Conservation (phyloP, 2,797 vertebrate species). For the Pseudopleuronectes americanus region DNA sequence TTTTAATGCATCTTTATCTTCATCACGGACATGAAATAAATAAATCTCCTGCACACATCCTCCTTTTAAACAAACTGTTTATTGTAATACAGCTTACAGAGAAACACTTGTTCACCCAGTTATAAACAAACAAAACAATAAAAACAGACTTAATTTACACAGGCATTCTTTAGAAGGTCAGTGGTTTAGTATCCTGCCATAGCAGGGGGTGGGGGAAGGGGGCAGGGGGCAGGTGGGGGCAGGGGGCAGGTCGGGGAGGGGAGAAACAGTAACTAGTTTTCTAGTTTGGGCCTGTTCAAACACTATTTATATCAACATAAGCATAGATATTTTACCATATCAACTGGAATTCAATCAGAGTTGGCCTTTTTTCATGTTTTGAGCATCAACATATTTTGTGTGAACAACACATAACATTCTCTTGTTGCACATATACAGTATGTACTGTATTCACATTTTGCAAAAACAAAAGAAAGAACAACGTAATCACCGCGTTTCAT, state of each 20-base stretch:
- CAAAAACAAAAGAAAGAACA: constrained; percentile 49
- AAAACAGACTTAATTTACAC: constrained; percentile 85
- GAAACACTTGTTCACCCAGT: constrained; percentile 85
- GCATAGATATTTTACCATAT: constrained; percentile 67
- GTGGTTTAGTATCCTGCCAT: constrained; percentile 81
- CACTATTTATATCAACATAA: constrained; percentile 71
- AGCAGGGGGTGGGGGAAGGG: constrained; percentile 32
- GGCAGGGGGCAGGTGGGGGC: background rate
- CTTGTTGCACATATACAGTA: constrained; percentile 66
- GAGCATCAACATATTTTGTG: constrained; percentile 55
- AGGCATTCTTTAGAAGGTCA: constrained; percentile 81
- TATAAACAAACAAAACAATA: constrained; percentile 82
- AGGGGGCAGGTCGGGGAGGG: background rate
- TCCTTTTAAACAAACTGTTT: constrained; percentile 85
- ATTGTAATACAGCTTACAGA: constrained; percentile 88
- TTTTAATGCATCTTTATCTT: too few species aligned
- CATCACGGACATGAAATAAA: background rate
- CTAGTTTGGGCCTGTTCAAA: constrained; percentile 64
- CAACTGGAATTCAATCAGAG: constrained; percentile 66
- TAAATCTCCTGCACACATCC: background rate
- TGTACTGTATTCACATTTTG: constrained; percentile 76
- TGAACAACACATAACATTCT: constrained; percentile 68
- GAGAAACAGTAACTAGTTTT: constrained; percentile 56
- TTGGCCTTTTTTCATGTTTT: constrained; percentile 63
- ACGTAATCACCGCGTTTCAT: constrained; percentile 64